Evolutionary conservation across 2,888 invertebrate genomes (phyloP).

Genomic region (Lithophane socia): DNA sequence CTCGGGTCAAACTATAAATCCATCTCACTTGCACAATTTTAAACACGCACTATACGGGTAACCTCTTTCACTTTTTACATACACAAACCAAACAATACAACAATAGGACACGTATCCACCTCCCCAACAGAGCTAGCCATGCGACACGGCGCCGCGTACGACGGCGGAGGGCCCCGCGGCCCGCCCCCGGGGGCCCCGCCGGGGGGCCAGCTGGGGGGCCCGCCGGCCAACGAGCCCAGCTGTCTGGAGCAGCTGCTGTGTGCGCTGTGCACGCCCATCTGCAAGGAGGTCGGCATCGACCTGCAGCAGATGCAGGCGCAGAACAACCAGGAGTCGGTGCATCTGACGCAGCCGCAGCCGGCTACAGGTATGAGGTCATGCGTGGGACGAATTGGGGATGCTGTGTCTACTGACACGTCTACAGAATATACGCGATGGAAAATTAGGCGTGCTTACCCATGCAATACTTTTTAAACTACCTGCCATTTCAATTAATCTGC

Average conservation of each 20-base stretch:
- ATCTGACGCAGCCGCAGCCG: constrained; percentile 83
- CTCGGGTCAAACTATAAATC: background rate
- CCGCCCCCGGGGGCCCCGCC: constrained; percentile 41
- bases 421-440: background rate
- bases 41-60: constrained; percentile 10
- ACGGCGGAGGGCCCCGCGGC: constrained; percentile 69
- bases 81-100: constrained; percentile 8
- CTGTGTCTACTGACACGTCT: background rate
- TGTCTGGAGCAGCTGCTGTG: constrained; percentile 87
- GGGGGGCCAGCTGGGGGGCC: constrained; percentile 28
- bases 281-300: constrained; percentile 88
- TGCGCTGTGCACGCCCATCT: constrained; percentile 86
- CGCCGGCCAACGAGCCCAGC: constrained; percentile 73
- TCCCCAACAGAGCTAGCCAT: constrained; percentile 82
- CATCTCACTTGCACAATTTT: background rate
- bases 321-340: constrained; percentile 77
- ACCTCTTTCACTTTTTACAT: background rate
- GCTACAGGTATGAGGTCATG: constrained; percentile 67
- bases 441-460: background rate
- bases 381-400: background rate
- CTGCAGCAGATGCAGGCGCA: constrained; percentile 79
- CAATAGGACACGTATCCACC: constrained; percentile 31
- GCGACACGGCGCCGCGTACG: constrained; percentile 81
- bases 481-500: background rate
- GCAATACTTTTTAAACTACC: background rate